Evolutionary conservation across 1,140 invertebrate species (phyloP).

Genomic region (Homarus americanus): DNA sequence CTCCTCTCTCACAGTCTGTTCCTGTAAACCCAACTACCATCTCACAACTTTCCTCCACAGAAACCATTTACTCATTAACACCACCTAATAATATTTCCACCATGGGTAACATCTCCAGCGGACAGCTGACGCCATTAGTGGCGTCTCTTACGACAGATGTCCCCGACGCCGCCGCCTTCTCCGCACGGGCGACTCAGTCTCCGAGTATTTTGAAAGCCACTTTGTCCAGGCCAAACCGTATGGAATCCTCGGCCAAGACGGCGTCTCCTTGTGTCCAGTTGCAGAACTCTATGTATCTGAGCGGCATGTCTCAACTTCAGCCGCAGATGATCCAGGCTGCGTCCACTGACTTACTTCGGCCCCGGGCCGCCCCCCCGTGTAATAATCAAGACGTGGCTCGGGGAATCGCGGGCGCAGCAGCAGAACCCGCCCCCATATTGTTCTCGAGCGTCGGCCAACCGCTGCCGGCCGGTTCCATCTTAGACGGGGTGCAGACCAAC

Average conservation of each 20-base stretch:
- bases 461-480: background rate
- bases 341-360: background rate
- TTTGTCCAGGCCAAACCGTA: constrained; percentile 29
- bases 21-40: background rate
- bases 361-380: background rate
- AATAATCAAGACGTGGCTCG: background rate
- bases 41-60: background rate
- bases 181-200: background rate
- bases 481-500: background rate
- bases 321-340: background rate
- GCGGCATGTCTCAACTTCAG: background rate
- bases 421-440: background rate
- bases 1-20: background rate
- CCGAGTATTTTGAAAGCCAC: constrained; percentile 53
- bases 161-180: background rate
- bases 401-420: background rate
- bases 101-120: background rate
- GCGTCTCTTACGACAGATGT: background rate
- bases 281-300: background rate
- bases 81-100: background rate
- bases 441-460: background rate
- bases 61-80: background rate
- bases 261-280: background rate
- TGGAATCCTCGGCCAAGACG: background rate
- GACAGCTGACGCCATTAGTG: background rate